A percentile compares a stretch with the other conserved stretches of the same genome.
phyloP scores from a whole-genome alignment of 2,797 vertebrate species.

The Brotogeris chrysoptera region DNA sequence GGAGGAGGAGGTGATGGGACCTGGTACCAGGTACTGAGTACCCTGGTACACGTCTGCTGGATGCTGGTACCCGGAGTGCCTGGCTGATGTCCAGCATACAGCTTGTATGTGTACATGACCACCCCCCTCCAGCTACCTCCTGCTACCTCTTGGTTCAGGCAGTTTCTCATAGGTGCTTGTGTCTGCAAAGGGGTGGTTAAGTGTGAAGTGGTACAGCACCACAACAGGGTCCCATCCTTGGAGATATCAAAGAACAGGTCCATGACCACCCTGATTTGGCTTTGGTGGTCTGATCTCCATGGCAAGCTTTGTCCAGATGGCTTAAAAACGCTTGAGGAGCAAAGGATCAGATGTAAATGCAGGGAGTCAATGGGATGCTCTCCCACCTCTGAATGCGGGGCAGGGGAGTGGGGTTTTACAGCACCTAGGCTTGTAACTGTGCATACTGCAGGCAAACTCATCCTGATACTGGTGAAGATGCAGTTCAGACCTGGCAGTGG shows the following conservation, averaged over 20 bases:
- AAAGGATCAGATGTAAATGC: background rate
- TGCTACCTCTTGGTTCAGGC: background rate
- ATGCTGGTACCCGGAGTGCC: background rate
- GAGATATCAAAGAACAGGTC: background rate
- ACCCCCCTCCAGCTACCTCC: background rate
- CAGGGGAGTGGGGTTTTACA: background rate
- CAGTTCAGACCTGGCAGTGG: background rate
- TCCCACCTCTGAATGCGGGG: background rate
- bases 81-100: background rate
- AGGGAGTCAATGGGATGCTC: background rate
- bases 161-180: background rate
- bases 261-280: background rate
- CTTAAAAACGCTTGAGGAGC: background rate
- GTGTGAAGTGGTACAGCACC: background rate
- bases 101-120: background rate
- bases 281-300: background rate
- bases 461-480: rapidly evolving
- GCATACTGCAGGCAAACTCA: background rate
- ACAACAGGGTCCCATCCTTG: background rate
- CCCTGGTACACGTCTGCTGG: background rate
- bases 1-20: background rate
- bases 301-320: background rate
- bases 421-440: background rate
- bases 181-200: background rate
- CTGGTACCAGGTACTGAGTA: background rate